phyloP scores from a whole-genome alignment of 2,113 vertebrate species.

The Anser cygnoides region DNA sequence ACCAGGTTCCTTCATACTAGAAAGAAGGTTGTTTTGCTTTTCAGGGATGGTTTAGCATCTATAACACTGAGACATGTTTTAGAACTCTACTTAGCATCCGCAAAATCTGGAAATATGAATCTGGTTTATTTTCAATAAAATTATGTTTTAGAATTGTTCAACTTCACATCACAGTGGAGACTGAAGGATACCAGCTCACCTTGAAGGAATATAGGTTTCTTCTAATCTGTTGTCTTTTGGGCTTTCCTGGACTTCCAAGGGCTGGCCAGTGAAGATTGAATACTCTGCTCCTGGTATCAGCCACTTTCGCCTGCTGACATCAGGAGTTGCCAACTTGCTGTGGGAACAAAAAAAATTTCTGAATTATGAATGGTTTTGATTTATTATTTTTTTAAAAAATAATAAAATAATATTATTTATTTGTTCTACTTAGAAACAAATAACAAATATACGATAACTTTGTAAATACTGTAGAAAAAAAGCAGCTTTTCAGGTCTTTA shows the following conservation, averaged over 20 bases:
- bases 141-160: not conserved
- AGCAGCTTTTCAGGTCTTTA: not conserved
- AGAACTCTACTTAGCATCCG: not conserved
- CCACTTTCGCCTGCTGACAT: conserved; percentile 81
- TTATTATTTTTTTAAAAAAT: not conserved
- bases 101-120: not conserved
- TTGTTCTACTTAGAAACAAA: not conserved
- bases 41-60: not conserved
- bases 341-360: conserved; percentile 67
- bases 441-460: not conserved
- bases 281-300: conserved; percentile 79
- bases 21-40: not conserved
- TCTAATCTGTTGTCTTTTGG: conserved; percentile 49
- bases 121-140: not conserved
- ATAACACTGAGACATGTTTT: not conserved
- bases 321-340: conserved; percentile 74
- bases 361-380: conserved; percentile 59
- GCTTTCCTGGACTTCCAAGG: conserved; percentile 61
- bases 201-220: conserved; percentile 18
- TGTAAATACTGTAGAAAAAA: not conserved
- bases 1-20: not conserved
- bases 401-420: not conserved
- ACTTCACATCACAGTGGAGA: not conserved
- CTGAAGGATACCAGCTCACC: conserved; percentile 55
- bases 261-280: conserved; percentile 81